phyloP scores from a whole-genome alignment of 2,888 invertebrate genomes.

The Hipparchia sbordonii region DNA sequence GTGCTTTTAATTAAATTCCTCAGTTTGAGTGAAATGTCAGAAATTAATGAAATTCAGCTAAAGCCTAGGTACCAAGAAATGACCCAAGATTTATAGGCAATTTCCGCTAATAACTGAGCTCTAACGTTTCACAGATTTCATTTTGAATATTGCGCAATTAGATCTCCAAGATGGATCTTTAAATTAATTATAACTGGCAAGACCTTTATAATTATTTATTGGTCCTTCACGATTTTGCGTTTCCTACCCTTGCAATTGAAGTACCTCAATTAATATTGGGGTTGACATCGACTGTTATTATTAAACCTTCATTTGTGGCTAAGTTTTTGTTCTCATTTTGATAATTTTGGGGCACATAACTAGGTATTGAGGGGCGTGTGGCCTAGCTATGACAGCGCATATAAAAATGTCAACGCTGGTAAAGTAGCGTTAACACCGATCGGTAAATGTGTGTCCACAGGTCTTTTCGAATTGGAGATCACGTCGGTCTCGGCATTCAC shows the following conservation, averaged over 20 bases:
- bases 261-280: neutral
- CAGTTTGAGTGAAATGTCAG: slow-evolving; percentile 21
- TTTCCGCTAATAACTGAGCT: slow-evolving; percentile 56
- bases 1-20: slow-evolving; percentile 13
- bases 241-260: slow-evolving; percentile 4
- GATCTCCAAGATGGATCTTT: slow-evolving; percentile 31
- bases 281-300: neutral
- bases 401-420: too few species aligned
- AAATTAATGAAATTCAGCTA: slow-evolving; percentile 27
- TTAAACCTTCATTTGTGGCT: too few species aligned
- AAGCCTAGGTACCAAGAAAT: slow-evolving; percentile 46
- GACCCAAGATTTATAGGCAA: slow-evolving; percentile 64
- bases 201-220: slow-evolving; percentile 15
- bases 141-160: slow-evolving; percentile 39
- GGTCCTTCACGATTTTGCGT: slow-evolving; percentile 11
- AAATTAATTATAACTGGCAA: slow-evolving; percentile 30
- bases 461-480: too few species aligned
- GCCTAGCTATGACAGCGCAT: neutral
- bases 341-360: too few species aligned
- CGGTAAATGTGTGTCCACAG: too few species aligned
- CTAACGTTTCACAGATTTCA: slow-evolving; percentile 48
- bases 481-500: too few species aligned
- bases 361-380: too few species aligned
- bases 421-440: too few species aligned
- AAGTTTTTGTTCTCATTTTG: too few species aligned